Percentiles rank a stretch among this genome's conserved stretches.
Conservation (phyloP, 2,797 vertebrate species). For the Dryobates pubescens region DNA sequence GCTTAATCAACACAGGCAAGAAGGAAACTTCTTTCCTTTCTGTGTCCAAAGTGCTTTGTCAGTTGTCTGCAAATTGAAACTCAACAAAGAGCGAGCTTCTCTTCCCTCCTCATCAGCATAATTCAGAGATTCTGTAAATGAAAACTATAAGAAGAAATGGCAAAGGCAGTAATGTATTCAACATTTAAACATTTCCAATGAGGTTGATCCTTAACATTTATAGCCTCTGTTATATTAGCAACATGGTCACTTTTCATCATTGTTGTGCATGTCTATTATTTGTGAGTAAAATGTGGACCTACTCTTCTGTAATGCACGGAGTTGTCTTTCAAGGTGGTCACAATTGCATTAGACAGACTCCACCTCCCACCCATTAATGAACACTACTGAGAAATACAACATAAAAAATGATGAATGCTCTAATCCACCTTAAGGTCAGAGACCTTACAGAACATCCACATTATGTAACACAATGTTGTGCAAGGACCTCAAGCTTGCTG, state of each 20-base stretch:
- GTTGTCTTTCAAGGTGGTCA: not conserved
- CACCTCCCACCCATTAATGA: not conserved
- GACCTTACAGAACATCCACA: not conserved
- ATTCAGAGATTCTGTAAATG: not conserved
- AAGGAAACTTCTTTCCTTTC: not conserved
- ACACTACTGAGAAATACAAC: not conserved
- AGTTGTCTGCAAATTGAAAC: not conserved
- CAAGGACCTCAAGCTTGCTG: not conserved
- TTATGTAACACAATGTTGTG: fast-evolving
- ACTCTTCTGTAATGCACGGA: not conserved
- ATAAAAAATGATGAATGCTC: not conserved
- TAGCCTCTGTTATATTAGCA: not conserved
- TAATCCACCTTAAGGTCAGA: not conserved
- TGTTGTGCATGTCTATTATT: not conserved
- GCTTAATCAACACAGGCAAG: not conserved
- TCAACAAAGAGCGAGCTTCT: not conserved
- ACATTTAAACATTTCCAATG: not conserved
- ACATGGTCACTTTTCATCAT: not conserved
- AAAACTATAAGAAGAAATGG: not conserved
- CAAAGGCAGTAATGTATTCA: not conserved
- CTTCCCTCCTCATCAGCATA: not conserved
- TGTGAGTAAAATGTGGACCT: fast-evolving
- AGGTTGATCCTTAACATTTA: not conserved
- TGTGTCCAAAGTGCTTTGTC: not conserved
- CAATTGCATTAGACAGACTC: not conserved